Percentiles rank a stretch among this genome's conserved stretches.
phyloP scores from a whole-genome alignment of 2,888 invertebrate species.

The Frankliniella intonsa region DNA sequence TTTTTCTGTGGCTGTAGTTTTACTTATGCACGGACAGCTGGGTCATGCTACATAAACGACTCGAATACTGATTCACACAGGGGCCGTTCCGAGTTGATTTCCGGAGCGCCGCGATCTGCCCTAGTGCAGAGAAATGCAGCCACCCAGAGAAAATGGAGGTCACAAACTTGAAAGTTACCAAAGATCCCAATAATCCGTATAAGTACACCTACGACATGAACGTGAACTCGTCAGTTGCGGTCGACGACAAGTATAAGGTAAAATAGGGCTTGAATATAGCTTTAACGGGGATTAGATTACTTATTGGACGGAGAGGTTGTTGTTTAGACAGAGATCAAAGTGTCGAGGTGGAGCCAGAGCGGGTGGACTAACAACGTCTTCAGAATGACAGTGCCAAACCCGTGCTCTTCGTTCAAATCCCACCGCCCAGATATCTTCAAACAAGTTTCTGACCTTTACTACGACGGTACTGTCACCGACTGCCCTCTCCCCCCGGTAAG shows the following conservation, averaged over 20 bases:
- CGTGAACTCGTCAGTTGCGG: not conserved
- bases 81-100: not conserved
- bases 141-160: not conserved
- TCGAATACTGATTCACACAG: not conserved
- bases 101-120: not conserved
- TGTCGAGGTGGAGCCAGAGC: not conserved
- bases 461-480: not conserved
- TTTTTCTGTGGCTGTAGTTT: too few relatives aligned
- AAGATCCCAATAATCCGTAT: not conserved
- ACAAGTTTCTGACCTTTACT: not conserved
- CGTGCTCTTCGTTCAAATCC: not conserved
- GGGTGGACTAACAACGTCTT: not conserved
- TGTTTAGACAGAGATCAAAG: not conserved
- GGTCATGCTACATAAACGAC: not conserved
- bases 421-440: not conserved
- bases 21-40: too few relatives aligned
- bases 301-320: not conserved
- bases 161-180: not conserved
- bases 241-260: not conserved
- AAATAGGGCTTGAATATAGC: not conserved
- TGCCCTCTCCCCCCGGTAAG: not conserved
- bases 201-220: not conserved
- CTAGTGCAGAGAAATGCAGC: not conserved
- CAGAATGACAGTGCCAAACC: not conserved
- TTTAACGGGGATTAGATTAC: too few relatives aligned